Conservation (phyloP, 2,113 vertebrate genomes). For the Lamprotornis superbus region DNA sequence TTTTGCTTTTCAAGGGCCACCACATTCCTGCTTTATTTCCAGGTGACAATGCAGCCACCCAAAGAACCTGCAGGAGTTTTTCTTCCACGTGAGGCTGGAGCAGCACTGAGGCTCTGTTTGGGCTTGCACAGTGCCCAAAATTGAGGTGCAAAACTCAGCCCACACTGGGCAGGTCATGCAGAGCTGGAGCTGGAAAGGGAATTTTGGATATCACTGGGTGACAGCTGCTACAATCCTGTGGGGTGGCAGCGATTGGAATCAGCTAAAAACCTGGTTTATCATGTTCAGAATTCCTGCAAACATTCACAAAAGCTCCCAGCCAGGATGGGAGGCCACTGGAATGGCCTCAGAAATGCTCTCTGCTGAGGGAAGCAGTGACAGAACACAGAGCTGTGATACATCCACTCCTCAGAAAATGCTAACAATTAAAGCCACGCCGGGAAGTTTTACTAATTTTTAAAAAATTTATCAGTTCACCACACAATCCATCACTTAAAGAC, state of each 20-base stretch:
- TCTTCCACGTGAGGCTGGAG: not conserved
- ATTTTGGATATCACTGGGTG: not conserved
- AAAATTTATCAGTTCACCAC: not conserved
- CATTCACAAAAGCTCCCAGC: not conserved
- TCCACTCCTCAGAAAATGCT: not conserved
- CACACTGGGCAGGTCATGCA: not conserved
- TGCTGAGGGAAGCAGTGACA: not conserved
- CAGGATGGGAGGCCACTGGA: not conserved
- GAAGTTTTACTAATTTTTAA: not conserved
- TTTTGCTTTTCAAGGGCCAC: not conserved
- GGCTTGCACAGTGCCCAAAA: not conserved
- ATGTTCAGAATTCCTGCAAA: not conserved
- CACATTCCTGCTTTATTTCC: not conserved
- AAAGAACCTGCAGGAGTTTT: not conserved
- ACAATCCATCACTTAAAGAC: not conserved
- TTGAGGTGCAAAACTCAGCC: fast-evolving
- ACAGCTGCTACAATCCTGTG: not conserved
- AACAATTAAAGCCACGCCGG: not conserved
- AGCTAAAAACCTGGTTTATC: not conserved
- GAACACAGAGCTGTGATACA: not conserved
- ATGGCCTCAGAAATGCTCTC: not conserved
- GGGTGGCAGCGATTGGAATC: not conserved
- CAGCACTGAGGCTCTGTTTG: not conserved
- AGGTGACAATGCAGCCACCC: not conserved
- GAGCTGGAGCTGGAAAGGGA: not conserved